phyloP scores from a whole-genome alignment of 2,113 vertebrate genomes.

The Epinephelus cyanopodus region DNA sequence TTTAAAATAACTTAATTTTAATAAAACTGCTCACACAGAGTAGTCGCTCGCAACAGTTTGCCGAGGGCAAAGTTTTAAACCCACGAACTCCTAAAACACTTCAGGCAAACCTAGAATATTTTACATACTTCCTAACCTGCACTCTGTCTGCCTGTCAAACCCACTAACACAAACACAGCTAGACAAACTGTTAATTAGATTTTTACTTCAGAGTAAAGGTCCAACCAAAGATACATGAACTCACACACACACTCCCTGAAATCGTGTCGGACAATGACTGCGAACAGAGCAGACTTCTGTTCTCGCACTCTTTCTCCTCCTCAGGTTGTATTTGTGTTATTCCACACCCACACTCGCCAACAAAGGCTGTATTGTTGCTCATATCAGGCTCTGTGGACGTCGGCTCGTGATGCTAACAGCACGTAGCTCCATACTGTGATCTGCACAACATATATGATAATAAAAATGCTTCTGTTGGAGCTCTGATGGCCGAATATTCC shows the following conservation, averaged over 20 bases:
- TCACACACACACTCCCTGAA: conserved; percentile 13
- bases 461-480: background rate
- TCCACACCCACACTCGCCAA: conserved; percentile 25
- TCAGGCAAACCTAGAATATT: background rate
- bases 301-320: background rate
- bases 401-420: background rate
- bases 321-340: conserved; percentile 33
- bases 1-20: background rate
- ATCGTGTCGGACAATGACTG: background rate
- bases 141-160: background rate
- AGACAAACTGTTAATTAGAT: conserved; percentile 29
- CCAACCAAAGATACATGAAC: background rate
- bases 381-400: conserved; percentile 18
- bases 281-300: conserved; percentile 17
- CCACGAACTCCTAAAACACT: background rate
- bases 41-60: background rate
- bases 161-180: conserved; percentile 1
- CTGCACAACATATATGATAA: background rate
- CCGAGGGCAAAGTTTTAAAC: background rate
- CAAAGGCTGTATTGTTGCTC: conserved; percentile 51
- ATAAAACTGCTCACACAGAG: background rate
- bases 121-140: background rate
- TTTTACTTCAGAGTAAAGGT: background rate
- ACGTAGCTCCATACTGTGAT: background rate
- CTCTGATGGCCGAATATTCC: background rate